These are phyloP conservation scores for Drosophila demipolita DNA, from an alignment of 2,888 invertebrate species.

Conservation along the genomic window DNA sequence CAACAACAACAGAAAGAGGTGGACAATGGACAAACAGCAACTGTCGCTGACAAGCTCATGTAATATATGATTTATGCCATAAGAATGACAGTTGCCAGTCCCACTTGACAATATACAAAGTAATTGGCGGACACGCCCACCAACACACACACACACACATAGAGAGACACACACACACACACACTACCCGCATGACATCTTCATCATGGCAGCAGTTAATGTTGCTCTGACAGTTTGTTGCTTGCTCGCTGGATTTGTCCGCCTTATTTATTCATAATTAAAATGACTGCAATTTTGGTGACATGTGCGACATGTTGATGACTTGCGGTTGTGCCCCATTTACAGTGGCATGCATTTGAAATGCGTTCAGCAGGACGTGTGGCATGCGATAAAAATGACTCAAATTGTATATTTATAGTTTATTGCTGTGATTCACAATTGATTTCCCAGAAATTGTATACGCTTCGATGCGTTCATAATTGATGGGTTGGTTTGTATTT, in stretches of 20 bases:
- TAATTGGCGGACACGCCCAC: constrained; percentile 9
- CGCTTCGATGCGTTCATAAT: background rate
- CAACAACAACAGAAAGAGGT: background rate
- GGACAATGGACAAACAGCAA: constrained; percentile 20
- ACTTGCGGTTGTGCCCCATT: background rate
- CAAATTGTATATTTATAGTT: background rate
- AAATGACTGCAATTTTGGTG: constrained; percentile 28
- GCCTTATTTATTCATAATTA: constrained; percentile 41
- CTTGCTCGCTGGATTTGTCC: constrained; percentile 3
- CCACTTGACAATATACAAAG: constrained; percentile 9
- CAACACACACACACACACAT: background rate
- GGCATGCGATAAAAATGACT: background rate
- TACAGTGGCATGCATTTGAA: background rate
- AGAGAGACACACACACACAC: background rate
- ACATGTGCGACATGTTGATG: constrained; percentile 14
- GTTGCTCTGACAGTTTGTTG: constrained; percentile 5
- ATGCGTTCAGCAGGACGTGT: background rate
- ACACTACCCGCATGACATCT: background rate
- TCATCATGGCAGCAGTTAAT: background rate
- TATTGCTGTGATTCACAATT: background rate
- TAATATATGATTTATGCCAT: constrained; percentile 67
- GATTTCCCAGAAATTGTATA: background rate
- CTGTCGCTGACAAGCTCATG: constrained; percentile 64
- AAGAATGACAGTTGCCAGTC: constrained; percentile 48
- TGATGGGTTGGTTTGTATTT: no score